A percentile compares a stretch with the other conserved stretches of the same genome.
These are phyloP conservation scores for Cetonia aurata DNA, from an alignment of 2,888 invertebrate genomes.

Conservation along the genomic window DNA sequence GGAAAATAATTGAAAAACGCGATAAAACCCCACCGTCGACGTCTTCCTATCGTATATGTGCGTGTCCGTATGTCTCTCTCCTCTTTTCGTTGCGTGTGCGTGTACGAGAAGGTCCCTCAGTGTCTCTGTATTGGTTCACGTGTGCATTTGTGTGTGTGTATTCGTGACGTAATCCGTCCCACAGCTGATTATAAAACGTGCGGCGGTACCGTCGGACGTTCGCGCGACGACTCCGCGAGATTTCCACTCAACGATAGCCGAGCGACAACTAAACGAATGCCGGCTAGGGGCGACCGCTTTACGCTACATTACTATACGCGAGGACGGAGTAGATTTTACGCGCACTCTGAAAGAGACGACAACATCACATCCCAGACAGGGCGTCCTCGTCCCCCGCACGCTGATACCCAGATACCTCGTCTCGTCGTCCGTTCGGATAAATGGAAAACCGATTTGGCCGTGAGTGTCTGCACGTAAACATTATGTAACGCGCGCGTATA, in stretches of 20 bases:
- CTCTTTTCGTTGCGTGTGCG: too few species aligned
- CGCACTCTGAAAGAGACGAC: conserved; percentile 40
- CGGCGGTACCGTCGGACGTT: conserved; percentile 18
- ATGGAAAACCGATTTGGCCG: conserved; percentile 48
- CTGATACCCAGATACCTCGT: conserved; percentile 65
- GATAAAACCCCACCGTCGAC: not conserved
- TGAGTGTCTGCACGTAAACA: conserved; percentile 53
- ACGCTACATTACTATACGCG: conserved; percentile 37
- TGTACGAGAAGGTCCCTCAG: not conserved
- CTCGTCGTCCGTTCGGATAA: conserved; percentile 48
- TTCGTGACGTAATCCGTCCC: conserved; percentile 43
- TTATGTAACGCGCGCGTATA: conserved; percentile 63
- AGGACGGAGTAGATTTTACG: conserved; percentile 37
- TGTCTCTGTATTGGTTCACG: conserved; percentile 3
- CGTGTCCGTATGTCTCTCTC: not conserved
- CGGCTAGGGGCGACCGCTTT: conserved; percentile 39
- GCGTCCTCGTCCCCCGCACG: conserved; percentile 59
- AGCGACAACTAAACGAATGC: conserved; percentile 44
- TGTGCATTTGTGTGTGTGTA: conserved; percentile 9
- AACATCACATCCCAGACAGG: conserved; percentile 36
- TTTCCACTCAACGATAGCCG: conserved; percentile 35
- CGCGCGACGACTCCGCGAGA: conserved; percentile 31
- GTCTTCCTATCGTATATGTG: conserved; percentile 12
- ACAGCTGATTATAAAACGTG: conserved; percentile 46
- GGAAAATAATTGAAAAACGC: not conserved